Evolutionary conservation across 2,888 invertebrate species (phyloP), one percentile per base, ranked within the genome.

Genomic region (Melolontha melolontha): DNA sequence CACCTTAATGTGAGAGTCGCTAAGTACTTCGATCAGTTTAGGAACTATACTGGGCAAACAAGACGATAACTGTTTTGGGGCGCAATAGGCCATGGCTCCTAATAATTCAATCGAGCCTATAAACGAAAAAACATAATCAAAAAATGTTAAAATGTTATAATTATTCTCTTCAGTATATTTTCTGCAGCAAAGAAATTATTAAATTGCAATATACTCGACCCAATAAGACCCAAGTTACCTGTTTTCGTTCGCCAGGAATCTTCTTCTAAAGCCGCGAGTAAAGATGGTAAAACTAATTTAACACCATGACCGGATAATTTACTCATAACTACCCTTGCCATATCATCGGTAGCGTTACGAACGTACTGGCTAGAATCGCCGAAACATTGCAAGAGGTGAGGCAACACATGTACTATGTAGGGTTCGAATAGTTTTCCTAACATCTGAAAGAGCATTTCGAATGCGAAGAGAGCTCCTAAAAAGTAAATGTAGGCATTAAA

Each of bases 231-330:
- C 34, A 34, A 5, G 12, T 72, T 62, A 90, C 92, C 96, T 6
- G 95, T 95, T 84, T 98, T 98, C 0, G 99, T 99, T 79, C 99
- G 87, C 99, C 99, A 99, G 12, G 97, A 97, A 84, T 99, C 98
- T 82, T 98, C 96, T 81, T 98, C 95, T 66, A 99, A 85, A 39
- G 97, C 98, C 75, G 92, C 92, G 70, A 99, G 85, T 71, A 99
- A 86, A 70, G 96, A 92, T 0, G 99, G 99, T 75, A 99, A 86
- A 66, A 99, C 96, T 47, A 99, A 87, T 85, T 98, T 99, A 49
- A 98, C 98, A 71, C 99, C 99, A 85, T 98, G 98, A 70, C 95
- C 96, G 67, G 95, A 96, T 68, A 99, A 87, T 82, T 96, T 94
- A 78, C 94, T 93, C 94, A 95, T 95, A 74, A 99, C 96, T 64